These are phyloP conservation scores for Dendrophyllia cribrosa DNA, from an alignment of 64 coral and sea anemone genomes.

Conservation along the genomic window DNA sequence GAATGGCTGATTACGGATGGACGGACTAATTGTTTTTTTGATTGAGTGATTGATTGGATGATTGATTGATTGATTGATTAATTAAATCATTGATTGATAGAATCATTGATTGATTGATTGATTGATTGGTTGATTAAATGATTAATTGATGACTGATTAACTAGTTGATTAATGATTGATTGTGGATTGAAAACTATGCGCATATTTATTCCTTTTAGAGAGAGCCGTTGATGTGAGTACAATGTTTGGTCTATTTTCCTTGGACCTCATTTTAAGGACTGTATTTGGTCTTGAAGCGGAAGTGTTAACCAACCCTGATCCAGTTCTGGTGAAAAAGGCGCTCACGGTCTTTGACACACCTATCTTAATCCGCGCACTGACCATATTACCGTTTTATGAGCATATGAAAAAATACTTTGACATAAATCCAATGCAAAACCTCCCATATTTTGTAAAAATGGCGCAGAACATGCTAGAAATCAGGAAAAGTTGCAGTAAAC, in stretches of 20 bases:
- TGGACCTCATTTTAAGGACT: slow-evolving; percentile 25
- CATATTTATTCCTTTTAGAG: background rate
- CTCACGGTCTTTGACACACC: background rate
- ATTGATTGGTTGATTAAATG: too few relatives aligned
- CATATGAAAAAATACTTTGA: slow-evolving; percentile 5
- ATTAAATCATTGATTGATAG: too few relatives aligned
- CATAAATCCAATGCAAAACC: background rate
- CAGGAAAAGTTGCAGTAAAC: background rate
- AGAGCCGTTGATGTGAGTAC: slow-evolving; percentile 6
- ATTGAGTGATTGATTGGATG: too few relatives aligned
- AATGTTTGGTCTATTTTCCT: background rate
- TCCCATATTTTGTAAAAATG: slow-evolving; percentile 4
- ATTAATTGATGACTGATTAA: too few relatives aligned
- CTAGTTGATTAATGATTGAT: too few relatives aligned
- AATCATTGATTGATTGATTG: too few relatives aligned
- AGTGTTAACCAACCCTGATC: slow-evolving; percentile 8
- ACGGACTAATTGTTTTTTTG: too few relatives aligned
- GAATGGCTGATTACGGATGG: too few relatives aligned
- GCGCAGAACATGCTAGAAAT: background rate
- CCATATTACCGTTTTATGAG: slow-evolving; percentile 9
- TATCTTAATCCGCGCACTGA: background rate
- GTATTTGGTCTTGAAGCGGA: slow-evolving; percentile 27
- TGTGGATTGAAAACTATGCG: too few relatives aligned
- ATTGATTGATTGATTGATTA: too few relatives aligned
- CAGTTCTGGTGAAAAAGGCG: slow-evolving; percentile 36